Evolutionary conservation across 2,888 invertebrate species (phyloP), one percentile per base, ranked within the genome.

Genomic region (Spilarctia lutea): DNA sequence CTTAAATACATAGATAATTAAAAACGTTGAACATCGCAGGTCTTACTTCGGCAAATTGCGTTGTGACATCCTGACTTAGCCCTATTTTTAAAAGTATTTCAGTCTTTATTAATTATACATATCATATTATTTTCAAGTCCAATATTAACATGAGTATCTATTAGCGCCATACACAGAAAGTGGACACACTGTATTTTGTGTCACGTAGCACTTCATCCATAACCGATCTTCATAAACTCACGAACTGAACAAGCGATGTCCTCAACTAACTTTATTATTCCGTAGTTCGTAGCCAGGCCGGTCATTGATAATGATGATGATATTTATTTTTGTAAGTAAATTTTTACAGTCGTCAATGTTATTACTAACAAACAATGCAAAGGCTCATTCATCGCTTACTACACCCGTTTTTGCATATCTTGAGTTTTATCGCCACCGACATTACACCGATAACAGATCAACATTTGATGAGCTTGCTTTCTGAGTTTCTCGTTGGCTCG

Each of bases 351-450:
- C 10, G 39, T 39, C 39, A 39, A 1, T 39, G 45, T 45, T 91
- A 91, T 90, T 93, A 94, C 92, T 93, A 94, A 94, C 93, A 94
- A 94, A 94, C 94, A 94, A 94, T 93, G 90, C 92, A 91, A 63
- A 93, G 91, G 88, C 87, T 87, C 89, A 89, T 90, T 87, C 89
- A 89, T 90, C 91, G 91, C 91, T 92, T 93, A 93, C 92, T 91
- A 91, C 91, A 88, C 90, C 88, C 90, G 88, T 89, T 87, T 88
- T 87, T 88, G 84, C 82, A 81, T 83, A 83, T 86, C 84, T 82
- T 85, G 82, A 75, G 82, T 86, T 89, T 86, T 88, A 86, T 87
- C 75, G 79, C 68, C 83, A 82, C 85, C 81, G 77, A 81, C 79
- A 79, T 78, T 80, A 52, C 52, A 52, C 82, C 85, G 81, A 86